phyloP scores from a whole-genome alignment of 2,797 vertebrate genomes.

The Sternarchorhynchus goeldii region DNA sequence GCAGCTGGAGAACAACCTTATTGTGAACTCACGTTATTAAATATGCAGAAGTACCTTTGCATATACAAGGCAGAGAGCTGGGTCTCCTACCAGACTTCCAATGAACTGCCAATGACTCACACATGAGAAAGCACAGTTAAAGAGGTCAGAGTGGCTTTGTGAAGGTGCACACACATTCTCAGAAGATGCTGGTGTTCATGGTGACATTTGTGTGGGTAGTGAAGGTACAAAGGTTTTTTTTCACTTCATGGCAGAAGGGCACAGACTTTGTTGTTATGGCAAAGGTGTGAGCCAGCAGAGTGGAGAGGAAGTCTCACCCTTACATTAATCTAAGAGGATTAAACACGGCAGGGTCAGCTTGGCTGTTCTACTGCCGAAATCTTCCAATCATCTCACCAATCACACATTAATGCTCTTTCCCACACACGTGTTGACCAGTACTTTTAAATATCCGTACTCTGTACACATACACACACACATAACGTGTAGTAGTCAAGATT shows the following conservation, averaged over 20 bases:
- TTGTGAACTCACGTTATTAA: too few species aligned
- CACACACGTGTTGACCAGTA: background rate
- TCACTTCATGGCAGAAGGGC: background rate
- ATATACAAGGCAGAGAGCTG: too few species aligned
- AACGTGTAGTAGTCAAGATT: too few species aligned
- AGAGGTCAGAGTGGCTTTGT: background rate
- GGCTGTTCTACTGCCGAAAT: slow-evolving; percentile 10
- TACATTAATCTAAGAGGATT: slow-evolving; percentile 29
- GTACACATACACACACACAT: too few species aligned
- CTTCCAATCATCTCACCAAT: slow-evolving; percentile 8
- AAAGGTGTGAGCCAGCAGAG: background rate
- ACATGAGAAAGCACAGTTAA: too few species aligned
- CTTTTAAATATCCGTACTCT: background rate
- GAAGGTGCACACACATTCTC: background rate
- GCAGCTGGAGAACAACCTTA: too few species aligned
- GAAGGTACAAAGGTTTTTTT: too few species aligned
- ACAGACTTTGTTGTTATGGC: slow-evolving; percentile 15
- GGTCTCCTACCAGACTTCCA: too few species aligned
- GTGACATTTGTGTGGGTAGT: slow-evolving; percentile 21
- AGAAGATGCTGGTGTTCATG: background rate
- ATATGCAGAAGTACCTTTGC: too few species aligned
- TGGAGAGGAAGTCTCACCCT: background rate
- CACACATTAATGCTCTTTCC: background rate
- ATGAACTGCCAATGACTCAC: too few species aligned
- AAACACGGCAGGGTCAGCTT: background rate